phyloP scores from a whole-genome alignment of 35 echinoderm and acorn worm species.

The Holothuria glaberrima region DNA sequence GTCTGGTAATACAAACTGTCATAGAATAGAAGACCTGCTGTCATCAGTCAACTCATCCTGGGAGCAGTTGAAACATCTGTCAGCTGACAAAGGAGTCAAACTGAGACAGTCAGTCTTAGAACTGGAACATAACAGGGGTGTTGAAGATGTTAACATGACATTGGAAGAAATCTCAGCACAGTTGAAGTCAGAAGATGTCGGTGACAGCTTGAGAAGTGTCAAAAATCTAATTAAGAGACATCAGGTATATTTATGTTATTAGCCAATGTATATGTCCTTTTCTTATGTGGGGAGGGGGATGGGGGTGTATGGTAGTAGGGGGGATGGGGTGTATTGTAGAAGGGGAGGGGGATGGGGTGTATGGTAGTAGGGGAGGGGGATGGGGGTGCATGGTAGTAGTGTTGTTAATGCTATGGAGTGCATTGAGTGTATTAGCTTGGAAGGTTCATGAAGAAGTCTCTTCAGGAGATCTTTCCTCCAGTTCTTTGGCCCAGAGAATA shows the following conservation, averaged over 20 bases:
- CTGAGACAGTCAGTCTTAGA: slow-evolving; percentile 79
- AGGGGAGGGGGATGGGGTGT: no score
- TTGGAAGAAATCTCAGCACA: slow-evolving; percentile 74
- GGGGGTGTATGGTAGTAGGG: no score
- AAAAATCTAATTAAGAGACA: slow-evolving; percentile 88
- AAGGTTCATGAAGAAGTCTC: no score
- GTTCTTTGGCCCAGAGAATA: no score
- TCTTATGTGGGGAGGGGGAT: not conserved
- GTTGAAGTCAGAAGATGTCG: slow-evolving; percentile 79
- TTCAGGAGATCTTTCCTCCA: no score
- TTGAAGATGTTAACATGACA: slow-evolving; percentile 72
- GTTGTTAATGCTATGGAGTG: no score
- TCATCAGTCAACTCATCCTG: slow-evolving; percentile 64
- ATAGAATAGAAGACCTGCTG: slow-evolving; percentile 59
- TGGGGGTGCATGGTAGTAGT: no score
- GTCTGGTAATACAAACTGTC: slow-evolving; percentile 60
- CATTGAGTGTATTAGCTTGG: no score
- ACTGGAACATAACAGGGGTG: slow-evolving; percentile 59
- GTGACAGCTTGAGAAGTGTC: slow-evolving; percentile 82
- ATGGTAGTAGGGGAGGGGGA: no score
- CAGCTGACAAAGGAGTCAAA: slow-evolving; percentile 72
- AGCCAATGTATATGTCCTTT: not conserved
- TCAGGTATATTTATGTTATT: slow-evolving; percentile 50
- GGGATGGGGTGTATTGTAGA: no score
- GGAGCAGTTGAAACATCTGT: slow-evolving; percentile 55